Evolutionary conservation across 2,888 invertebrate species (phyloP), one percentile per base, ranked within the genome.

Genomic region (Quadroppia sp.): DNA sequence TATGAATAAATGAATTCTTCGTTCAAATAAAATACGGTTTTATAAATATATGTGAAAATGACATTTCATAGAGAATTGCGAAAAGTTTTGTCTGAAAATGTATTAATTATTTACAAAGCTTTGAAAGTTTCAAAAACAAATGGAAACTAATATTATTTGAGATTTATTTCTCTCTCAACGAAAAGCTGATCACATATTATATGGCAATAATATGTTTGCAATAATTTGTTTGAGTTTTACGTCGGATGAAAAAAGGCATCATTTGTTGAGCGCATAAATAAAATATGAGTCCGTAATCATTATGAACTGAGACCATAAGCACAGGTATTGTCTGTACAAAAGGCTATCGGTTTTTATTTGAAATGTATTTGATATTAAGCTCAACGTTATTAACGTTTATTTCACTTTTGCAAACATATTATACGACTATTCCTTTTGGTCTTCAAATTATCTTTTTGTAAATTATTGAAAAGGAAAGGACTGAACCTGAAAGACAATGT

Each of bases 371-470:
- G 40, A 69, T 69, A 69, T 69, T 69, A 45, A 69, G 28, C 45
- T 25, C 28, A 6, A 69, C 40, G 45, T 25, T 42, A 69, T 23
- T 45, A 45, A 69, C 42, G 25, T 69, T 40, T 69, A 45, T 45
- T 67, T 67, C 40, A 36, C 40, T 67, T 20, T 67, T 45, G 15
- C 20, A 67, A 45, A 69, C 69, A 69, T 69, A 25, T 36, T 64
- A 64, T 64, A 2, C 69, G 36, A 25, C 69, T 7, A 42, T 42
- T 69, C 45, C 40, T 69, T 69, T 69, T 25, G 42, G 42, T 69
- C 69, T 69, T 69, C 64, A 69, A 69, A 69, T 69, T 69, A 69
- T 69, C 69, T 69, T 64, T 64, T 64, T 64, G 15, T 69, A 23
- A 69, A 69, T 69, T 69, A 69, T 69, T 69, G 45, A 69, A 32